Conservation (phyloP, 2,113 vertebrate species). For the Oryzias curvinotus region DNA sequence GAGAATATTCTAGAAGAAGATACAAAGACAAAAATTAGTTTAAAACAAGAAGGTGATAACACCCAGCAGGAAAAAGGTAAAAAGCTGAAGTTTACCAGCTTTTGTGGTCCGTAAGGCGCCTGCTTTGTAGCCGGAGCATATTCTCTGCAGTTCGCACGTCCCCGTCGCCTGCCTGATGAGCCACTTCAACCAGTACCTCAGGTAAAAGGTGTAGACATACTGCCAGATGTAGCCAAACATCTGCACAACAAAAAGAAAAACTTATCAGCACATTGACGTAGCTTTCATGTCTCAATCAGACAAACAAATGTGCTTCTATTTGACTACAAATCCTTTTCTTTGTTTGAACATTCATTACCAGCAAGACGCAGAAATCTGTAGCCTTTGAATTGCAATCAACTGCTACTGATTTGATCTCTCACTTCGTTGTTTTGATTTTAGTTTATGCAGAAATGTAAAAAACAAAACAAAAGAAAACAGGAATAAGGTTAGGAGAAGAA, state of each 20-base stretch:
- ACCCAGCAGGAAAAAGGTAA: neutral
- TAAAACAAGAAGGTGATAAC: neutral
- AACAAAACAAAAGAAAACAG: no score
- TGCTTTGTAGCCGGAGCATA: constrained; percentile 74
- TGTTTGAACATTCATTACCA: no score
- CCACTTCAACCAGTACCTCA: constrained; percentile 95
- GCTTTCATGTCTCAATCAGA: no score
- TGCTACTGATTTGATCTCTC: no score
- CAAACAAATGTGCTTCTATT: no score
- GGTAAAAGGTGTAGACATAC: constrained; percentile 85
- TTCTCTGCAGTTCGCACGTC: constrained; percentile 90
- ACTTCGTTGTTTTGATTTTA: no score
- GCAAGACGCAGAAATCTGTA: no score
- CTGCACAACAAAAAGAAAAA: constrained; percentile 52
- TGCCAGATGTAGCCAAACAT: constrained; percentile 86
- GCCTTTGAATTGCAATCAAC: no score
- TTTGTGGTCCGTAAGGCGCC: constrained; percentile 82
- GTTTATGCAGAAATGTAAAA: no score
- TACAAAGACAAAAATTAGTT: constrained; percentile 7
- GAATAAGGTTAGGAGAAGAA: no score
- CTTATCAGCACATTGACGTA: neutral
- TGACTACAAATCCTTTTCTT: no score
- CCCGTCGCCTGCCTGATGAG: constrained; percentile 84
- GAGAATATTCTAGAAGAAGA: constrained; percentile 84
- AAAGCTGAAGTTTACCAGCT: constrained; percentile 80